Percentiles rank a stretch among this genome's conserved stretches.
phyloP scores from a whole-genome alignment of 2,888 invertebrate species.

The Adelognathus sp. region DNA sequence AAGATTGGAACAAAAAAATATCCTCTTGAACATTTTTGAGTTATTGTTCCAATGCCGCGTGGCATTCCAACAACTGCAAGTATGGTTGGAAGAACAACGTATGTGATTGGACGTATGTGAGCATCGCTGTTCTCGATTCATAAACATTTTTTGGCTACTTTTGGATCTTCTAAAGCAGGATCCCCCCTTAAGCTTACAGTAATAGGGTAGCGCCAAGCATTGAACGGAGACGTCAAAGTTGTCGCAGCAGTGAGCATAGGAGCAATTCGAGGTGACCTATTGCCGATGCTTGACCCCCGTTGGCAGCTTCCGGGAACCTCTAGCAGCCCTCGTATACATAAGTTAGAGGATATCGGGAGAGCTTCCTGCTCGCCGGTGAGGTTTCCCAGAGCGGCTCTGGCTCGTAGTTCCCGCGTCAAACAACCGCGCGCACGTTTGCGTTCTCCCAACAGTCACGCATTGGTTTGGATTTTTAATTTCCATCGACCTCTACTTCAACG shows the following conservation, averaged over 20 bases:
- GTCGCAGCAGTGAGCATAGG: conserved; percentile 23
- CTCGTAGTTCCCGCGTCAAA: conserved; percentile 1
- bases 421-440: background rate
- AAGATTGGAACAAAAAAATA: too few species aligned
- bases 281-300: conserved; percentile 41
- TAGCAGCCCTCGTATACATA: conserved; percentile 57
- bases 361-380: conserved; percentile 46
- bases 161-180: too few species aligned
- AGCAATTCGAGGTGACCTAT: conserved; percentile 39
- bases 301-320: conserved; percentile 55
- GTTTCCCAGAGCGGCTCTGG: conserved; percentile 15
- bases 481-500: conserved; percentile 31
- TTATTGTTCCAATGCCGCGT: too few species aligned
- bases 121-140: too few species aligned
- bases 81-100: too few species aligned
- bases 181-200: too few species aligned
- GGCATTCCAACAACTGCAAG: too few species aligned
- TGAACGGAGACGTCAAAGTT: background rate
- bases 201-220: too few species aligned
- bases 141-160: too few species aligned
- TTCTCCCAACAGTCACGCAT: conserved; percentile 29
- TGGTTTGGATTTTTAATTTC: conserved; percentile 37
- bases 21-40: too few species aligned
- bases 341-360: conserved; percentile 54
- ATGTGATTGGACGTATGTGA: too few species aligned